Evolutionary conservation across 2,888 invertebrate species (phyloP).

Genomic region (Dasypogon diadema): DNA sequence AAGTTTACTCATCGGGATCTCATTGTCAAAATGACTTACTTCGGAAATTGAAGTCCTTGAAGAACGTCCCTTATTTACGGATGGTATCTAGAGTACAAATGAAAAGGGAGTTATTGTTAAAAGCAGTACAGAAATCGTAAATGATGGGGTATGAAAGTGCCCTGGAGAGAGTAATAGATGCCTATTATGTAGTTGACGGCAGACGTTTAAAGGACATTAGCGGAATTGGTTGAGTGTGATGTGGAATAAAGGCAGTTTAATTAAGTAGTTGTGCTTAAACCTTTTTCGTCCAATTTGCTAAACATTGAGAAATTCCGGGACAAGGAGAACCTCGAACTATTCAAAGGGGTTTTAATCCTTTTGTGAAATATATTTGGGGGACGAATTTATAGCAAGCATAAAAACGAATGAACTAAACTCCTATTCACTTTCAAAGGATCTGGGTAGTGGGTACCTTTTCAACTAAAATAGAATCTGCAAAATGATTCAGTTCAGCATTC

Average conservation of each 20-base stretch:
- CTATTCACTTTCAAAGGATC: too few species aligned
- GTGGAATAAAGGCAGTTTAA: conserved; percentile 11
- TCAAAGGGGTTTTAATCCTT: too few species aligned
- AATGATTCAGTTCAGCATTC: too few species aligned
- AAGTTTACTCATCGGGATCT: conserved; percentile 3
- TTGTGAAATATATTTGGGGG: too few species aligned
- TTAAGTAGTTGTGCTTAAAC: conserved; percentile 1
- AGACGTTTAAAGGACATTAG: conserved; percentile 14
- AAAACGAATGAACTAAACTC: too few species aligned
- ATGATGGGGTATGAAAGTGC: background rate
- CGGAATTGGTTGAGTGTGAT: conserved; percentile 17
- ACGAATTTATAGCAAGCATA: too few species aligned
- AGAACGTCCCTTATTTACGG: conserved; percentile 3
- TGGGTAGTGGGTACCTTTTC: too few species aligned
- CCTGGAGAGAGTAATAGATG: background rate
- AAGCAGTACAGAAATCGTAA: background rate
- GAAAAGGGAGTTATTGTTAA: conserved; percentile 18
- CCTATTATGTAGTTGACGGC: background rate
- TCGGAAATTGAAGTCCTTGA: background rate
- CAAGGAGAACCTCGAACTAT: too few species aligned
- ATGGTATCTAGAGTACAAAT: background rate
- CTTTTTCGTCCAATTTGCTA: background rate
- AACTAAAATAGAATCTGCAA: too few species aligned
- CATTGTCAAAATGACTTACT: conserved; percentile 15
- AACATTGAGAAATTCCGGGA: background rate